Conservation (phyloP, 2,113 vertebrate species). For the Pachypanchax playfairii region DNA sequence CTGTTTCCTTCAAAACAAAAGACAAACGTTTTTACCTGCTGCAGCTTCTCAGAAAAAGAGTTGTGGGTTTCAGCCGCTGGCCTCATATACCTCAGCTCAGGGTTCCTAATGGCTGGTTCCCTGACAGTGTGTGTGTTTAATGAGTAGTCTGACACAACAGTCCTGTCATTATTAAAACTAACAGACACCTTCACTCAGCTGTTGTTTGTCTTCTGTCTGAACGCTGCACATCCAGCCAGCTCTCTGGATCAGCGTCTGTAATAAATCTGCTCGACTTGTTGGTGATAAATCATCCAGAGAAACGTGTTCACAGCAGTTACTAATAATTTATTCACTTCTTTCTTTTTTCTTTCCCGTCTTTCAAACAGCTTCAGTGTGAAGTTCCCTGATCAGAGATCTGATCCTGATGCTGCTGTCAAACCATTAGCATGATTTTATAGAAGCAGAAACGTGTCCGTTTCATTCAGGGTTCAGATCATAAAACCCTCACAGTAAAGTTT, state of each 20-base stretch:
- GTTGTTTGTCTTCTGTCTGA: constrained; percentile 47
- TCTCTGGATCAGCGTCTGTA: no score
- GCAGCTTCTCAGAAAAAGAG: constrained; percentile 41
- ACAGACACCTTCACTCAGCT: constrained; percentile 61
- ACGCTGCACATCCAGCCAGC: no score
- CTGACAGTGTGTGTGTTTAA: constrained; percentile 48
- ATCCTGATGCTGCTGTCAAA: no score
- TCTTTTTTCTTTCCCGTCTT: no score
- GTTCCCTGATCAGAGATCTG: no score
- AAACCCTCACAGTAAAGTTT: no score
- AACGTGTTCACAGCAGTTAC: no score
- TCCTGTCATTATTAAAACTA: constrained; percentile 72
- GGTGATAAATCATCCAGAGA: background rate
- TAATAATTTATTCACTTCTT: no score
- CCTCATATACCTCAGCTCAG: constrained; percentile 65
- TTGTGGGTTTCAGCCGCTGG: constrained; percentile 19
- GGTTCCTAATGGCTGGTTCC: constrained; percentile 50
- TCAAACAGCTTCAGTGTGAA: no score
- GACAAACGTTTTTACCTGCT: constrained; percentile 54
- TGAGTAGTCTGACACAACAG: constrained; percentile 49
- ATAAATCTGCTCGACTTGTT: constrained; percentile 4
- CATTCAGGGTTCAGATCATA: no score
- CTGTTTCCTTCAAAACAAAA: background rate
- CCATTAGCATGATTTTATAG: no score
- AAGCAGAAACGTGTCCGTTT: no score